phyloP scores from a whole-genome alignment of 2,113 vertebrate genomes.

The Pachyramphus minor region DNA sequence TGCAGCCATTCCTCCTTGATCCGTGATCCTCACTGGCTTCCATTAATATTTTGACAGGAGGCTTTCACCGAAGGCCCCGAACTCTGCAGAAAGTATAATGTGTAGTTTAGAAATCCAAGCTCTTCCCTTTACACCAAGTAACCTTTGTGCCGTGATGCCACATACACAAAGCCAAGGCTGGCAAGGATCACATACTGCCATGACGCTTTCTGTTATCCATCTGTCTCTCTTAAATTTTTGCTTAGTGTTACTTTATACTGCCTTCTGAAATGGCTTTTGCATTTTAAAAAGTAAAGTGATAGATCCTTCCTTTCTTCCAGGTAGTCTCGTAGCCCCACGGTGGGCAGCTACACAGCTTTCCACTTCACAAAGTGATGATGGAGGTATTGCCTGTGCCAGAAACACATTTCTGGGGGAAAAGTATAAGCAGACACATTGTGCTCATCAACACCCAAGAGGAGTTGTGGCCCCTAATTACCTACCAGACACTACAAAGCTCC shows the following conservation, averaged over 20 bases:
- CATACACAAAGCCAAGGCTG: neutral
- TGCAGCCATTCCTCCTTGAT: neutral
- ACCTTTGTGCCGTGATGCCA: fast-evolving
- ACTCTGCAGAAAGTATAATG: neutral
- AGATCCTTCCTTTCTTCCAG: neutral
- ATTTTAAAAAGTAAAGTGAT: slow-evolving; percentile 12
- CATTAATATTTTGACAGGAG: neutral
- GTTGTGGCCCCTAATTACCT: neutral
- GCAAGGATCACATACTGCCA: neutral
- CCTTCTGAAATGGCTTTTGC: neutral
- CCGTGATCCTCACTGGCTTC: neutral
- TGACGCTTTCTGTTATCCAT: neutral
- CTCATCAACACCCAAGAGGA: neutral
- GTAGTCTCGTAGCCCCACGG: neutral
- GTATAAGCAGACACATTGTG: neutral
- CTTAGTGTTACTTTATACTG: neutral
- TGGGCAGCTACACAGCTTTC: neutral
- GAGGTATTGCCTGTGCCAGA: neutral
- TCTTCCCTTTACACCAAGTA: neutral
- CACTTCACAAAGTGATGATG: neutral
- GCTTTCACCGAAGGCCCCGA: neutral
- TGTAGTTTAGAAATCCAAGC: neutral
- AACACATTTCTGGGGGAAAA: neutral
- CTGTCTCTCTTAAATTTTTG: neutral
- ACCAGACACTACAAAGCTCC: neutral